Evolutionary conservation across 2,797 vertebrate genomes (phyloP).

Genomic region (Lacerta viridis): DNA sequence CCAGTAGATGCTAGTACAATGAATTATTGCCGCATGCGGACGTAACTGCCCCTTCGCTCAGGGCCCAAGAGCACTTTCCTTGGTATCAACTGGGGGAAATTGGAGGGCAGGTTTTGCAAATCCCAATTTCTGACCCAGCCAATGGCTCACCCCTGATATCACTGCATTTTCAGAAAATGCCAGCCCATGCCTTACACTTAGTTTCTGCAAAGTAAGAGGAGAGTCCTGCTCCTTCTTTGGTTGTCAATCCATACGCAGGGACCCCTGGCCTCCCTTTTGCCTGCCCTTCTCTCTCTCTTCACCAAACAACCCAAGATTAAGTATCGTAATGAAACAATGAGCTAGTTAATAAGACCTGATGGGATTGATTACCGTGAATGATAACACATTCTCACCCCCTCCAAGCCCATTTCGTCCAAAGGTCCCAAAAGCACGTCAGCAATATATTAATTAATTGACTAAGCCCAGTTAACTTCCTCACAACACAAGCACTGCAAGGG

Average conservation of each 20-base stretch:
- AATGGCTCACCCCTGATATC: background rate
- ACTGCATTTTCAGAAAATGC: background rate
- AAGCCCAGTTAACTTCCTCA: background rate
- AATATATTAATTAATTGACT: background rate
- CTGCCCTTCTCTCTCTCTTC: background rate
- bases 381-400: background rate
- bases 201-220: background rate
- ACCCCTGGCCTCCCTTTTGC: background rate
- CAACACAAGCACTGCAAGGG: background rate
- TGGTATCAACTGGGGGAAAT: no score
- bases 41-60: no score
- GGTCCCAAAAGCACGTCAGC: conserved; percentile 9
- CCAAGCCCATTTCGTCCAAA: background rate
- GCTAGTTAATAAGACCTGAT: conserved; percentile 33
- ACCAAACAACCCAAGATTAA: conserved; percentile 11
- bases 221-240: background rate
- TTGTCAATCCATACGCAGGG: background rate
- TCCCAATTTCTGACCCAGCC: no score
- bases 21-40: no score
- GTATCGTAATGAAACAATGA: conserved; percentile 41
- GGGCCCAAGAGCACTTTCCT: no score
- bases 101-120: background rate
- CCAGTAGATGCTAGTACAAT: no score
- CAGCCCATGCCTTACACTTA: accelerated
- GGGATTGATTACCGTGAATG: conserved; percentile 30